A percentile compares a stretch with the other conserved stretches of the same genome.
phyloP scores from a whole-genome alignment of 2,797 vertebrate genomes.

The Periparus ater region DNA sequence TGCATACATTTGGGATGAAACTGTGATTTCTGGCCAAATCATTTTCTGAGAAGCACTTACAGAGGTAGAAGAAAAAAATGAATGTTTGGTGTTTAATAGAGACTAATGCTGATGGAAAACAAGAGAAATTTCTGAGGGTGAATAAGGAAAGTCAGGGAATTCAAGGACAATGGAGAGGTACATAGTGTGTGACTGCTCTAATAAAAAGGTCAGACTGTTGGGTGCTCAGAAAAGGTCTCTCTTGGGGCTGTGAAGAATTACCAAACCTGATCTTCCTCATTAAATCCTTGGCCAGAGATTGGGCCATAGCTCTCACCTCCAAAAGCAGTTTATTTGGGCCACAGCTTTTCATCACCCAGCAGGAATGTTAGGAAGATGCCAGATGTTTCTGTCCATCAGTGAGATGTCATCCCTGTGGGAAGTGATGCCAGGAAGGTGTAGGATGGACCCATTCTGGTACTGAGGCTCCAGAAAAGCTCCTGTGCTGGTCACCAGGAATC shows the following conservation, averaged over 20 bases:
- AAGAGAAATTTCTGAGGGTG: background rate
- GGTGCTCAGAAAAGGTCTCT: background rate
- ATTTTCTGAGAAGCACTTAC: background rate
- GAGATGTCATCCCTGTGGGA: fast-evolving
- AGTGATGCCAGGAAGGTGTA: background rate
- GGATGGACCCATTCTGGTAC: background rate
- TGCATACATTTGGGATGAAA: background rate
- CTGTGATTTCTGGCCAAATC: background rate
- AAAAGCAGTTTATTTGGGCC: background rate
- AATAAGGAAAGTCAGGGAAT: background rate
- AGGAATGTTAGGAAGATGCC: fast-evolving
- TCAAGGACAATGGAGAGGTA: background rate
- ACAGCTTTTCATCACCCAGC: background rate
- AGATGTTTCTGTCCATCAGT: fast-evolving
- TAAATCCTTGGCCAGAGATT: background rate
- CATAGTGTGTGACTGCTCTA: background rate
- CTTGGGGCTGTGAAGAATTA: background rate
- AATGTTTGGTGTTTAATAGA: background rate
- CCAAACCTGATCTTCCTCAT: background rate
- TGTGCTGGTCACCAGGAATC: fast-evolving
- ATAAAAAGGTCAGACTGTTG: background rate
- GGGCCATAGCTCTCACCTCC: background rate
- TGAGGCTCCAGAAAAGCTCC: background rate
- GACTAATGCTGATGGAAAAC: background rate
- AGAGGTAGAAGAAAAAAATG: background rate